Evolutionary conservation across 2,113 vertebrate genomes (phyloP).

Genomic region (Crocuta crocuta): DNA sequence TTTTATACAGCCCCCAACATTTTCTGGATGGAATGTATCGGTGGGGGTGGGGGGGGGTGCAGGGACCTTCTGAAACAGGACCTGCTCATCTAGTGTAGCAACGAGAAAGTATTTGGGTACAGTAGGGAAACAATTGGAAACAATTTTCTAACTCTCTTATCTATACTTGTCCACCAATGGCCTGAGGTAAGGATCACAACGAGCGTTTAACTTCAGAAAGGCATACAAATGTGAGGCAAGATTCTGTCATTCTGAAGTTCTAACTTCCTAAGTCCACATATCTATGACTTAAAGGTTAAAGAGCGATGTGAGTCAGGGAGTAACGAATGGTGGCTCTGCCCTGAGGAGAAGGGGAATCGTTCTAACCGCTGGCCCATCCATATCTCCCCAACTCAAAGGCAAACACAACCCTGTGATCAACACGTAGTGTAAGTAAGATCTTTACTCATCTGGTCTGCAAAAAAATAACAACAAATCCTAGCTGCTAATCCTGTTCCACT

Average conservation of each 20-base stretch:
- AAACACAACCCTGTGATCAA: neutral
- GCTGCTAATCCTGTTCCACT: neutral
- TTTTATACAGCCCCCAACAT: neutral
- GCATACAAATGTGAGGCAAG: neutral
- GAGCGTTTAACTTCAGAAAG: neutral
- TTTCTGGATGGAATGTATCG: neutral
- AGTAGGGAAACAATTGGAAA: neutral
- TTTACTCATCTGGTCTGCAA: neutral
- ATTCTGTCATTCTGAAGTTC: neutral
- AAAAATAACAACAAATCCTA: neutral
- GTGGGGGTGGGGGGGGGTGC: too few species aligned
- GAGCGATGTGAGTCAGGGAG: neutral
- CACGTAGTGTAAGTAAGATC: neutral
- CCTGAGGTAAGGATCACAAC: neutral
- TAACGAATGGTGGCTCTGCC: neutral
- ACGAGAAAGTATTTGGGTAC: neutral
- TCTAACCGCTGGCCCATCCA: neutral
- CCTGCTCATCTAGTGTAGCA: neutral
- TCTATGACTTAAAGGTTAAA: neutral
- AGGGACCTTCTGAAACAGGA: neutral
- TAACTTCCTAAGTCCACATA: neutral
- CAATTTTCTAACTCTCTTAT: neutral
- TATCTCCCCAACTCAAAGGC: too few species aligned
- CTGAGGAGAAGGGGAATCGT: fast-evolving
- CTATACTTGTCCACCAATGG: neutral